Base-by-base conservation (phyloP, 2,888 invertebrate species). In the Lycaena phlaeas region DNA sequence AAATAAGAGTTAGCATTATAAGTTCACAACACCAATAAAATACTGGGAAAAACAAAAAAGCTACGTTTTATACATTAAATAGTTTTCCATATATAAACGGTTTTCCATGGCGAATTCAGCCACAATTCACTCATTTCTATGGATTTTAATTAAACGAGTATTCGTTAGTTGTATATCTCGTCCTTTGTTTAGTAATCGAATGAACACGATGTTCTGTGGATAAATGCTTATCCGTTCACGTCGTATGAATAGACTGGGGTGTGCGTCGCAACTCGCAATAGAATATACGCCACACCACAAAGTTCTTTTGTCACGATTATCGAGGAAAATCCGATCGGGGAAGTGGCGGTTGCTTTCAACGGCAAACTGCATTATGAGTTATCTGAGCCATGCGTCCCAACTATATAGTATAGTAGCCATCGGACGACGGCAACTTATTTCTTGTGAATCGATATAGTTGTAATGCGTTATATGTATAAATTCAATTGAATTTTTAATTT, bases 281-380 rank as follows among this genome's bases (percentile, higher is more conserved):
- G 68, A 68, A 69, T 68, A 68, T 66, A 67, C 59, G 49, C 47
- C 55, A 36, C 41, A 56, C n/a, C 26, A 60, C 73, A 76, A 77
- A 81, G 81, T 82, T 81, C 82, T 82, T 81, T 82, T 82, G 82
- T 82, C 71, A 68, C 73, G 78, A 82, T 82, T 81, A 81, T 82
- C 81, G 68, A 64, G 71, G 78, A 71, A 75, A 79, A 81, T 79
- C 81, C 81, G 79, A 84, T 84, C 77, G 72, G 62, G 72, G 76
- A 76, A 78, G 77, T 76, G 71, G 74, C 73, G 68, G 64, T 58
- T 58, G 75, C 76, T 75, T 77, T 76, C 75, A 75, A 73, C 68
- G 64, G 75, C 72, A 74, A 79, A 81, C 81, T 81, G 79, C 76
- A 81, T 81, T 81, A 78, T 78, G 71, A 77, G 76, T 68, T 78